Evolutionary conservation across 2,888 invertebrate genomes (phyloP).

Genomic region (Apamea anceps): DNA sequence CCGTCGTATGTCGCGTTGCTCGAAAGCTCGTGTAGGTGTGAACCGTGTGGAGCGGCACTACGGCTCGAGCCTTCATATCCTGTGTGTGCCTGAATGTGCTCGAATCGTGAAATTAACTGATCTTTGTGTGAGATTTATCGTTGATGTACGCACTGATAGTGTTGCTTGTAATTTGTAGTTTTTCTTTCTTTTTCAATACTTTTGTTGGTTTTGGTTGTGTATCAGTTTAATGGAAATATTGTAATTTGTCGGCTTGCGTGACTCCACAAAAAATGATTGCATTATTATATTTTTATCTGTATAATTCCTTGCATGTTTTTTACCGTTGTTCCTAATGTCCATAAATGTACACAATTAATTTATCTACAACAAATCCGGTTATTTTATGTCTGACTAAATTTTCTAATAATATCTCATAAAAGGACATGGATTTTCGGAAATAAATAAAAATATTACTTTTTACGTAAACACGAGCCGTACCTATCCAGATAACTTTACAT

Average conservation of each 20-base stretch:
- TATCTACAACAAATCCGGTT: neutral
- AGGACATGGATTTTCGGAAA: neutral
- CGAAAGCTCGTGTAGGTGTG: conserved; percentile 39
- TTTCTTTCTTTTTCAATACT: conserved; percentile 3
- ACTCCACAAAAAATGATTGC: conserved; percentile 8
- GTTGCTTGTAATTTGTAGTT: conserved; percentile 10
- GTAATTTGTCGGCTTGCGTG: conserved; percentile 14
- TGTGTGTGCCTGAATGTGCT: conserved; percentile 59
- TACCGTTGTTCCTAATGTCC: neutral
- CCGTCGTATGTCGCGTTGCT: conserved; percentile 53
- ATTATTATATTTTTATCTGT: conserved; percentile 13
- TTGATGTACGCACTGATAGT: conserved; percentile 32
- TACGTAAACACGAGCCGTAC: too few relatives aligned
- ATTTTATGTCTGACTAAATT: neutral
- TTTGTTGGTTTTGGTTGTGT: neutral
- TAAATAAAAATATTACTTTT: too few relatives aligned
- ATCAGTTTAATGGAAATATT: conserved; percentile 20
- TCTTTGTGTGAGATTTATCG: conserved; percentile 66
- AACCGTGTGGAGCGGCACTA: conserved; percentile 46
- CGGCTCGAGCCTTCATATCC: conserved; percentile 64
- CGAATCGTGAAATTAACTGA: conserved; percentile 67
- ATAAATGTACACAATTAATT: neutral
- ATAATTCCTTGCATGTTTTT: neutral
- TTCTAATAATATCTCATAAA: neutral
- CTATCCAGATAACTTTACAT: neutral